phyloP scores from a whole-genome alignment of 1,140 invertebrate genomes.

The Dufourea novaeangliae region DNA sequence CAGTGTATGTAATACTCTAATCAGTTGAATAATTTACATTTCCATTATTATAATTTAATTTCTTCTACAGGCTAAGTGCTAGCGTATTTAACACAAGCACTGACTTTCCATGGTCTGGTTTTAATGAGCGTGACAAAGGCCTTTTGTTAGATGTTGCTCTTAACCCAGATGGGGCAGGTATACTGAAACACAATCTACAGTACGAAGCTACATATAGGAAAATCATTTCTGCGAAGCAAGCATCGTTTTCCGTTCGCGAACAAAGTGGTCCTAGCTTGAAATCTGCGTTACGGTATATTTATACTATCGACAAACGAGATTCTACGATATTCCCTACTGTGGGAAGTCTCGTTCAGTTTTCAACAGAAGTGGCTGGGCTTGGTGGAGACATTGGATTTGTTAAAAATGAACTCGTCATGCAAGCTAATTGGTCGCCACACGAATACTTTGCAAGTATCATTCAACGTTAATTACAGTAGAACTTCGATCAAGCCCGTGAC shows the following conservation, averaged over 20 bases:
- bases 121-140: constrained; percentile 86
- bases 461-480: not conserved
- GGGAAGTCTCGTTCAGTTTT: constrained; percentile 87
- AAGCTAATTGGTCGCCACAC: constrained; percentile 87
- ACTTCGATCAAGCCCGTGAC: no score
- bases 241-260: constrained; percentile 90
- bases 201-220: constrained; percentile 92
- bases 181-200: constrained; percentile 88
- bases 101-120: constrained; percentile 92
- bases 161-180: constrained; percentile 82
- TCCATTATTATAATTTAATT: constrained; percentile 8
- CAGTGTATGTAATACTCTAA: constrained; percentile 70
- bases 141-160: constrained; percentile 86
- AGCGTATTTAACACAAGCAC: constrained; percentile 87
- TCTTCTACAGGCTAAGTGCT: constrained; percentile 83
- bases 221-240: constrained; percentile 84
- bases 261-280: constrained; percentile 93
- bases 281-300: constrained; percentile 90
- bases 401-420: constrained; percentile 90
- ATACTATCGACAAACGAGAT: constrained; percentile 90
- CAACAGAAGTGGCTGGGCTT: constrained; percentile 91
- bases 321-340: constrained; percentile 88
- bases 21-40: constrained; percentile 20
- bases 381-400: constrained; percentile 93
- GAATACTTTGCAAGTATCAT: constrained; percentile 85